Evolutionary conservation across 2,797 vertebrate genomes (phyloP).

Genomic region (Ceyx erithaca): DNA sequence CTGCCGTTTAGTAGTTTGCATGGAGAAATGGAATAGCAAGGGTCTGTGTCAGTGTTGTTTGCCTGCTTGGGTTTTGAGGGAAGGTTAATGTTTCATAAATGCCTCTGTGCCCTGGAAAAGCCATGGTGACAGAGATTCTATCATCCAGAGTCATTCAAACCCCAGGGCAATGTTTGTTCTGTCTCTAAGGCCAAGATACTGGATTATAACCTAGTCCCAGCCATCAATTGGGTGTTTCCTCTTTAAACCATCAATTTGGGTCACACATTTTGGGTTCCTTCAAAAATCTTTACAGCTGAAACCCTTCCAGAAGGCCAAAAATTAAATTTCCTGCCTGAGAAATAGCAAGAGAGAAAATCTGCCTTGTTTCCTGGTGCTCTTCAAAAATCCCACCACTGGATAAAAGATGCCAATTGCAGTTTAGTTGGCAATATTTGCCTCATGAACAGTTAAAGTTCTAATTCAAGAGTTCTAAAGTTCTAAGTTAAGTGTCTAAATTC

Average conservation of each 20-base stretch:
- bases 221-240: constrained; percentile 5
- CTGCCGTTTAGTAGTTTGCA: not conserved
- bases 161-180: not conserved
- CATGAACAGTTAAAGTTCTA: not conserved
- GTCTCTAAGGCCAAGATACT: not conserved
- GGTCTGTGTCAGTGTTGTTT: not conserved
- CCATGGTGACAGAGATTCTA: not conserved
- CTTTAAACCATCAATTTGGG: not conserved
- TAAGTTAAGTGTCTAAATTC: not conserved
- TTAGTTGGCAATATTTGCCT: not conserved
- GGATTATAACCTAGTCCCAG: not conserved
- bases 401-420: not conserved
- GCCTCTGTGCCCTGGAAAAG: not conserved
- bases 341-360: not conserved
- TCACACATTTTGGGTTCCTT: not conserved
- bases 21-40: not conserved
- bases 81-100: not conserved
- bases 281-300: constrained; percentile 17
- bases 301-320: not conserved
- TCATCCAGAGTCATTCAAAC: not conserved
- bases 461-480: too few species aligned
- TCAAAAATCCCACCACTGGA: not conserved
- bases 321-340: constrained; percentile 35
- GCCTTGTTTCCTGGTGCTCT: not conserved
- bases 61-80: not conserved